Evolutionary conservation across 2,797 vertebrate genomes (phyloP), one percentile per base, ranked within the genome.

Genomic region (Sebastes vulpes): DNA sequence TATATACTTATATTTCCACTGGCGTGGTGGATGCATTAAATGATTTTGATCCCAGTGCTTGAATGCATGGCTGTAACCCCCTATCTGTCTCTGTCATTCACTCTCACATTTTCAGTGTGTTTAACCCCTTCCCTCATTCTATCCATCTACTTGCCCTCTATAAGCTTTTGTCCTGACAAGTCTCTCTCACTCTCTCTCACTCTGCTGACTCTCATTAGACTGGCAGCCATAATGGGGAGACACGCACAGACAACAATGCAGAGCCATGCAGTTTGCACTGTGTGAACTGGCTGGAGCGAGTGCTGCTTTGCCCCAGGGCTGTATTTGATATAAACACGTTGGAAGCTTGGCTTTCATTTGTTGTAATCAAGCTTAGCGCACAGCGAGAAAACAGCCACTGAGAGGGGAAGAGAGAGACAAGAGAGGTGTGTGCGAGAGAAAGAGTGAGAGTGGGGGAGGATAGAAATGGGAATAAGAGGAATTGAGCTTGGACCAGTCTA

Each of bases 241-340:
- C 72, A 72, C 16, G 16, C 54, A 67, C 54, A 50, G 72, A 88
- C 72, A 82, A 75, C 72, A 79, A 75, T 73, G 69, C 81, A 73
- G 63, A 77, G 65, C 57, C 46, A 14, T 58, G 75, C n/a, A 5
- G 59, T 67, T 83, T 81, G 82, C 75, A 56, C 82, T 81, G 79
- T 89, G 78, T 91, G 87, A 89, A 87, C 76, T 72, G 85, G 69
- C 80, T 85, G 67, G 61, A 75, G 76, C 79, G 72, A 18, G 65
- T 83, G 85, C 82, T 85, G 83, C 82, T 77, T 79, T 86, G 86
- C 93, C 89, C 82, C 50, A 52, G 81, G 93, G 86, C 83, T 91
- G 81, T 93, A 90, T 95, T 92, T 93, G 90, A 95, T 94, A 90
- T 93, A 94, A 95, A 93, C 92, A 94, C 64, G 82, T 78, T 80